These are phyloP conservation scores for Hipparchia sbordonii DNA, from an alignment of 2,888 invertebrate genomes.

Conservation along the genomic window DNA sequence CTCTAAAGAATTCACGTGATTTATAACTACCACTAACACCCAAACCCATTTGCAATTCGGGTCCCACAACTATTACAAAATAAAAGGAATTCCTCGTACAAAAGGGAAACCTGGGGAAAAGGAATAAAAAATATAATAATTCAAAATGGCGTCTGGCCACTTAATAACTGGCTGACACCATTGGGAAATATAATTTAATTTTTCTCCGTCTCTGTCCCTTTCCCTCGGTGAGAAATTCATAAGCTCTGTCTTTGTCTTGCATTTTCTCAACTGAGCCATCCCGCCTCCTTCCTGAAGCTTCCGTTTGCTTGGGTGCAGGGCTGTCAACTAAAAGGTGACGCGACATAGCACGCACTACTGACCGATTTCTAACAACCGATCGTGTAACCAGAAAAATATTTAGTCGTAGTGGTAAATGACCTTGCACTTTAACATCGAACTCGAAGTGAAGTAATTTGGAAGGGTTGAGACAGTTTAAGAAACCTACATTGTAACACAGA, in stretches of 20 bases:
- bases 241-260: conserved; percentile 57
- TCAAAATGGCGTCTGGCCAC: conserved; percentile 83
- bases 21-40: conserved; percentile 56
- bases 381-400: background rate
- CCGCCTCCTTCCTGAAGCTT: conserved; percentile 58
- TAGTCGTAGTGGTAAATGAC: too few species aligned
- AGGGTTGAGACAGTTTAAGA: too few species aligned
- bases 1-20: conserved; percentile 53
- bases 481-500: too few species aligned
- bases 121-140: conserved; percentile 80
- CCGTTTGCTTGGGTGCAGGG: conserved; percentile 50
- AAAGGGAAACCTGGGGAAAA: conserved; percentile 73
- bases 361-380: background rate
- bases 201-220: conserved; percentile 65
- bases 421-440: too few species aligned
- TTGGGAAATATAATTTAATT: conserved; percentile 84
- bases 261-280: conserved; percentile 62
- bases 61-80: conserved; percentile 74
- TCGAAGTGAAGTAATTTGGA: too few species aligned
- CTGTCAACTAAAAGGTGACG: conserved; percentile 13
- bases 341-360: background rate
- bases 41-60: conserved; percentile 67
- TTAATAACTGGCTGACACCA: conserved; percentile 84
- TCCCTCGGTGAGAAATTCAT: conserved; percentile 49
- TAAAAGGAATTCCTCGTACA: conserved; percentile 75